A percentile compares a stretch with the other conserved stretches of the same genome.
These are phyloP conservation scores for Mastomys natalensis DNA, from an alignment of 2,113 vertebrate species.

Conservation along the genomic window DNA sequence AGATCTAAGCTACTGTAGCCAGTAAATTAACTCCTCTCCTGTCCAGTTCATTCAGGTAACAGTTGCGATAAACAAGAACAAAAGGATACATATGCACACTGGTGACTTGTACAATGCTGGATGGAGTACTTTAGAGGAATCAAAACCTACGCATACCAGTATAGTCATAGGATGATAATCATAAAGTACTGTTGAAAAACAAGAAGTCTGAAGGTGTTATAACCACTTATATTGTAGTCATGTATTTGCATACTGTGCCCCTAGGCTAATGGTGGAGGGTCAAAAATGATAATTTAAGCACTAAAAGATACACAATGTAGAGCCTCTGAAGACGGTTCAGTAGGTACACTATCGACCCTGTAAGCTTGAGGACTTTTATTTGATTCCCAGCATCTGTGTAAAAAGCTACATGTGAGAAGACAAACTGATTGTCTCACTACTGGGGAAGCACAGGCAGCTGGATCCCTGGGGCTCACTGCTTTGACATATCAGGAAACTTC, in stretches of 20 bases:
- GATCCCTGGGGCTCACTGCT: not conserved
- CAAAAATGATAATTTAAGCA: not conserved
- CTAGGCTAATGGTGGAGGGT: not conserved
- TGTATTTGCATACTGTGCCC: not conserved
- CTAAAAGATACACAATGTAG: not conserved
- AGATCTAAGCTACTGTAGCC: not conserved
- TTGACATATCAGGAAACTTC: no score
- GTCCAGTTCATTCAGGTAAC: not conserved
- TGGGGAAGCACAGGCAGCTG: not conserved
- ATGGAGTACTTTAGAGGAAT: not conserved
- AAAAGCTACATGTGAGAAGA: no score
- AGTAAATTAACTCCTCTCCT: not conserved
- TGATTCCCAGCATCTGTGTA: not conserved
- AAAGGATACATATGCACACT: not conserved
- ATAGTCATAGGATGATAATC: not conserved
- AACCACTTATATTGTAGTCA: not conserved
- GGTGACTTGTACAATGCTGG: not conserved
- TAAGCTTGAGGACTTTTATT: no score
- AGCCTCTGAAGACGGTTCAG: not conserved
- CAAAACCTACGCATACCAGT: accelerated
- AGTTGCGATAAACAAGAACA: not conserved
- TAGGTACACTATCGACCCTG: no score
- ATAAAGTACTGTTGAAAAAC: not conserved
- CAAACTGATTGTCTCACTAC: not conserved
- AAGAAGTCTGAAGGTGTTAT: not conserved